A percentile compares a stretch with the other conserved stretches of the same genome.
Evolutionary conservation across 2,113 vertebrate species (phyloP).

Genomic region (human): GRCh38 chr17:19258501-19259000

Average conservation of each 20-base stretch:
- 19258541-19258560: neutral
- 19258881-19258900: too few species aligned
- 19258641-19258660: neutral
- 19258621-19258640: neutral
- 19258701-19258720: neutral
- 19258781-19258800: neutral
- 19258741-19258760: neutral
- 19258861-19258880: neutral
- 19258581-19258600: neutral
- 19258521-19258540: neutral
- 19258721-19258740: neutral
- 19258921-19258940: neutral
- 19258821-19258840: neutral
- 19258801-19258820: too few species aligned
- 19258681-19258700: neutral
- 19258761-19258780: neutral
- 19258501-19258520: neutral
- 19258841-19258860: neutral
- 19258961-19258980: neutral
- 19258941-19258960: neutral
- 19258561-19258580: neutral
- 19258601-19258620: neutral
- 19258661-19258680: neutral
- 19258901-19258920: rapidly evolving
- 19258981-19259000: neutral